These are phyloP conservation scores for Indri indri DNA, from an alignment of 2,113 vertebrate species.

Conservation along the genomic window DNA sequence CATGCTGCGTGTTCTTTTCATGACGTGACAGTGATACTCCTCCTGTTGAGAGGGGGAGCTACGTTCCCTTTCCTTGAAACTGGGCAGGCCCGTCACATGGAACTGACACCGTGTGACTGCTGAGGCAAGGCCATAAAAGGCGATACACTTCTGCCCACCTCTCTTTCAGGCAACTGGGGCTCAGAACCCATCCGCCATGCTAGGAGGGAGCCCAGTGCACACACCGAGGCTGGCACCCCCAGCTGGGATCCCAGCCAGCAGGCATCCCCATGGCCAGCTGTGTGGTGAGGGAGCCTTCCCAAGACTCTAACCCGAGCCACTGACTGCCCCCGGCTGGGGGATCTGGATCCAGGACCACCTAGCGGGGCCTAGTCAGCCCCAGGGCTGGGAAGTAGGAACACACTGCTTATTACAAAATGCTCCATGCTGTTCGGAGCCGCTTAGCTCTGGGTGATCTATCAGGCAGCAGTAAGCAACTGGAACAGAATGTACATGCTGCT, in stretches of 20 bases:
- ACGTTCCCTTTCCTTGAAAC: neutral
- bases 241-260: neutral
- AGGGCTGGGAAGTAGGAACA: neutral
- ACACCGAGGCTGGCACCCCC: neutral
- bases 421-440: neutral
- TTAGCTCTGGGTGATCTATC: neutral
- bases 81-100: too few species aligned
- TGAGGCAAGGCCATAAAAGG: neutral
- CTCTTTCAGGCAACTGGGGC: rapidly evolving
- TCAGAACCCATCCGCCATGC: neutral
- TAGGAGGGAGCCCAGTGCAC: neutral
- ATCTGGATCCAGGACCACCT: rapidly evolving
- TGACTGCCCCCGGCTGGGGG: neutral
- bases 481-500: rapidly evolving
- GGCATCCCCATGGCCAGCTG: neutral
- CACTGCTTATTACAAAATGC: rapidly evolving
- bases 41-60: neutral
- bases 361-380: neutral
- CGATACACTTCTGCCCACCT: neutral
- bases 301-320: neutral
- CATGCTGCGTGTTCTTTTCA: neutral
- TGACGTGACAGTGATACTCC: neutral
- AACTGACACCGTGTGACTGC: neutral
- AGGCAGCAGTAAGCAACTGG: neutral
- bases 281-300: too few species aligned